Evolutionary conservation across 2,888 invertebrate genomes (phyloP).

Genomic region (Odontothrips loti): DNA sequence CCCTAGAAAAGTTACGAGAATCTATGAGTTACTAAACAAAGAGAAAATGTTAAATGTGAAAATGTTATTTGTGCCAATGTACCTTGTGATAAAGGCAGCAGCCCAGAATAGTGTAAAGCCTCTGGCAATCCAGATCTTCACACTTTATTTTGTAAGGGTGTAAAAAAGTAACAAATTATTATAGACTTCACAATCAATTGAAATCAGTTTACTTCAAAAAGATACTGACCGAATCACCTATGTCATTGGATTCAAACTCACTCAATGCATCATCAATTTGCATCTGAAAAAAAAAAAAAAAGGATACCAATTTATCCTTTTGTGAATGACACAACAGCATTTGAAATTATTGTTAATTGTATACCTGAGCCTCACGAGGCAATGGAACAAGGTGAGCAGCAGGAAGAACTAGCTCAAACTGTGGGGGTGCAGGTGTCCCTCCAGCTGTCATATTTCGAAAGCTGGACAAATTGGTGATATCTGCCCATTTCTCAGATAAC

Average conservation of each 20-base stretch:
- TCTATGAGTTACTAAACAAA: background rate
- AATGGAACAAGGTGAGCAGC: slow-evolving; percentile 62
- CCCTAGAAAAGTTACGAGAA: slow-evolving; percentile 54
- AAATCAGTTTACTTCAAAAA: slow-evolving; percentile 21
- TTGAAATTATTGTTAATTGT: slow-evolving; percentile 19
- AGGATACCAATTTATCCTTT: background rate
- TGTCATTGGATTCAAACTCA: slow-evolving; percentile 87
- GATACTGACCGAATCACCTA: slow-evolving; percentile 71
- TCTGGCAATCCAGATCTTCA: slow-evolving; percentile 70
- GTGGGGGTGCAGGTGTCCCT: slow-evolving; percentile 34
- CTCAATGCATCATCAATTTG: slow-evolving; percentile 82
- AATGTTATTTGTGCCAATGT: slow-evolving; percentile 19
- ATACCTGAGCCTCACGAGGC: slow-evolving; percentile 65
- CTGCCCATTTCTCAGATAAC: slow-evolving; percentile 38
- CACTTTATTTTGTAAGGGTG: slow-evolving; percentile 71
- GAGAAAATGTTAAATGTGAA: background rate
- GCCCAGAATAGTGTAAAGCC: slow-evolving; percentile 65
- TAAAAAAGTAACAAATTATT: slow-evolving; percentile 30
- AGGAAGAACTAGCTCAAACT: slow-evolving; percentile 62
- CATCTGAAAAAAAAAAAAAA: slow-evolving; percentile 45
- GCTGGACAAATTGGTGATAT: slow-evolving; percentile 41
- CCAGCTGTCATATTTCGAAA: slow-evolving; percentile 41
- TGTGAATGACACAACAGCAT: background rate
- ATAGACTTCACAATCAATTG: slow-evolving; percentile 4
- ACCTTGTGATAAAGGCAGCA: slow-evolving; percentile 57